Base-by-base conservation (phyloP, 2,797 vertebrate genomes). In the Triplophysa bombifrons region DNA sequence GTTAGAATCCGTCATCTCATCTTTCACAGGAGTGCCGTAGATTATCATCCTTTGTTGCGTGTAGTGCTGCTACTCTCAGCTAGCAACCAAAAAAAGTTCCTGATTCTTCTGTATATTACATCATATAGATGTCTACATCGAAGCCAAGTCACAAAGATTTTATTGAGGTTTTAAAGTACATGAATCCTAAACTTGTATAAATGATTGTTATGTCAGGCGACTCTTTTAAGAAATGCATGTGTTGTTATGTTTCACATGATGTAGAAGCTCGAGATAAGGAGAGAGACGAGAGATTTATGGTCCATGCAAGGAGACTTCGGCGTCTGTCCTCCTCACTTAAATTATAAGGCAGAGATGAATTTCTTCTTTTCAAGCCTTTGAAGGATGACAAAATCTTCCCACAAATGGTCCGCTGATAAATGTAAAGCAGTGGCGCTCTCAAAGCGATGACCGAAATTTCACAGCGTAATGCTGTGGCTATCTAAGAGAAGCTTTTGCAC, bases 1-100 rank as follows among this genome's bases (percentile, higher is more conserved):
- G 84, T 89, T 87, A 86, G 82, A 87, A 85, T 88, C 84, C 84
- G 84, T 87, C 86, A 87, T 87, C 77, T 81, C 82, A 84, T 87
- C 83, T 84, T 86, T 85, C 81, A 86, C 72, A 82, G 69, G 69
- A 82, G 66, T 56, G 63, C 65, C 55, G 20, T 17, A 44, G 48
- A 85, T 69, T 27, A 44, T 74, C 80, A 78, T 75, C 74, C 64
- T 20, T 22, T 75, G 75, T 30, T 71, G 55, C 30, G 60, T 61
- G 60, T 34, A 8, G 25, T 34, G 25, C 17, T 30, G 4, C 6
- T 27, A 7, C 12, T 30, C 22, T 27, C 22, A 61, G 8, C 13
- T 30, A 30, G 14, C 27, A 7, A 61, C 25, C 7, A 13, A 27
- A 16, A 14, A 2, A 61, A 61, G 30, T 30, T 61, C 13, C 25